Evolutionary conservation across 2,113 vertebrate genomes (phyloP), one percentile per base, ranked within the genome.

Genomic region (Hydropotes inermis): DNA sequence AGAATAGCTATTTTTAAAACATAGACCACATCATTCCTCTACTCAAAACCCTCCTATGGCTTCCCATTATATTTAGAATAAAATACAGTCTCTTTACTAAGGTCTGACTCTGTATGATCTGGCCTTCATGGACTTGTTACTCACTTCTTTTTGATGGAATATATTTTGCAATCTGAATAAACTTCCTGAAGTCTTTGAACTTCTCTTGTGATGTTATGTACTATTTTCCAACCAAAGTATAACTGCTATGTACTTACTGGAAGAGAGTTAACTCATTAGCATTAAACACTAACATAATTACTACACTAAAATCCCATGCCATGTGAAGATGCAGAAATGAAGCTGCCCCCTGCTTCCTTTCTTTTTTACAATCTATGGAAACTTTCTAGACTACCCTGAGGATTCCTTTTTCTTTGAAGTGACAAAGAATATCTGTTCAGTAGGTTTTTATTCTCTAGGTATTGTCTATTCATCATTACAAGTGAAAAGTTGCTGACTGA

Each of bases 281-380:
- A 98, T 98, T 98, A 98, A 98, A 98, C 81, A 90, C 85, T 0
- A 1, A 97, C 87, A 98, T 98, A 98, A 98, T 98, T 81, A 0
- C 84, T 96, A 58, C 74, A 83, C 89, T 96, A 96, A 96, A 98
- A 94, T 94, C 86, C 90, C 96, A 95, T 97, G 81, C 78, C 96
- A 92, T 96, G 96, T 97, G 97, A 97, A 96, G 97, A 95, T 17
- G 60, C 0, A 0, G 91, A 96, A 94, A 74, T 97, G 96, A 98
- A 98, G 93, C 76, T 95, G 43, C n/a, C 50, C 91, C 86, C 36
- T 85, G 33, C 92, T 98, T 95, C 95, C 54, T 94, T 36, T 3
- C 82, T 33, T 97, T 89, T 67, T 92, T 67, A 6, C 0, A 87
- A 43, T 82, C 58, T 94, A 52, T 89, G 64, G 23, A 23, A 95